These are phyloP conservation scores for Oikopleura albicans DNA, from an alignment of 23 tunicate species.

Conservation along the genomic window DNA sequence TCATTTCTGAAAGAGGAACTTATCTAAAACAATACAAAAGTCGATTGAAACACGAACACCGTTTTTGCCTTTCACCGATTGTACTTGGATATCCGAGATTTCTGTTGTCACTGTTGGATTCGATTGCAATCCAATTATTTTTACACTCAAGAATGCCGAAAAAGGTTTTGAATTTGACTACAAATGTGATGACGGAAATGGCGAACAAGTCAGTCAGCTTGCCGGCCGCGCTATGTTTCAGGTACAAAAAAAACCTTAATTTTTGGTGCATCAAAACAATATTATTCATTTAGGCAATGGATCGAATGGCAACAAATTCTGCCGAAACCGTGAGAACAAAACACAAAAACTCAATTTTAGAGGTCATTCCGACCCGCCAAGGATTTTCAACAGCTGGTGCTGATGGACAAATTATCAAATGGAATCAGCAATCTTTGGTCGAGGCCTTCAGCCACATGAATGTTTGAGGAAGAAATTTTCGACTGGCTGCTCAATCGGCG, in stretches of 20 bases:
- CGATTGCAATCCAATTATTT: conserved; percentile 97
- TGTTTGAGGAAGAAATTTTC: no score
- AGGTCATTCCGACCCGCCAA: conserved; percentile 18
- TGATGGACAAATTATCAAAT: conserved; percentile 72
- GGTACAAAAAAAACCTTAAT: no score
- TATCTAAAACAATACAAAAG: no score
- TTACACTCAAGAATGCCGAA: conserved; percentile 23
- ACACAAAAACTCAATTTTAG: background rate
- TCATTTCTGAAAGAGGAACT: no score
- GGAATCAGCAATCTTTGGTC: conserved; percentile 73
- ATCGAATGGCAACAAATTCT: background rate
- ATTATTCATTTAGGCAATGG: no score
- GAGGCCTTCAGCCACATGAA: background rate
- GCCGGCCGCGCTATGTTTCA: conserved; percentile 16
- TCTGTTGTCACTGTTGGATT: conserved; percentile 69
- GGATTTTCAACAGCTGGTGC: conserved; percentile 66
- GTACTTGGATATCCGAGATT: conserved; percentile 63
- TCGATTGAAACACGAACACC: conserved; percentile 31
- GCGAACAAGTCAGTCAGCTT: background rate
- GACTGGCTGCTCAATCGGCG: no score
- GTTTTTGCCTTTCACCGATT: conserved; percentile 58
- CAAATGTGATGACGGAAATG: background rate
- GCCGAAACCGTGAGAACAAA: background rate
- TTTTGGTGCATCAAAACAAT: no score
- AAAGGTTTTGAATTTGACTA: background rate